A percentile compares a stretch with the other conserved stretches of the same genome.
These are phyloP conservation scores for Aromia moschata DNA, from an alignment of 2,888 invertebrate species.

Conservation along the genomic window DNA sequence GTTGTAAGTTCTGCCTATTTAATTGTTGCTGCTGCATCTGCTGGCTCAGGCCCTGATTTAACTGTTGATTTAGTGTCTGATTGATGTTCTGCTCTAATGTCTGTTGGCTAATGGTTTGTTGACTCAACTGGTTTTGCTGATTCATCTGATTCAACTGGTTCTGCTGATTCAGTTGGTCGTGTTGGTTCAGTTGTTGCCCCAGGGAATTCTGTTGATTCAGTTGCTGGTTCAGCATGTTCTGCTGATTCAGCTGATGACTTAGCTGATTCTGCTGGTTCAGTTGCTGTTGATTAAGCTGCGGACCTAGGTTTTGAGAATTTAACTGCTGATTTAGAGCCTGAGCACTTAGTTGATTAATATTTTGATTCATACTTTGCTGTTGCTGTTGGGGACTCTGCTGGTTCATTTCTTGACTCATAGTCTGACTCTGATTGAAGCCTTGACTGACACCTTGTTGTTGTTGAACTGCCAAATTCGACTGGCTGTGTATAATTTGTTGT, in stretches of 20 bases:
- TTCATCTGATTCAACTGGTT: slow-evolving; percentile 33
- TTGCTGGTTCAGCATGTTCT: slow-evolving; percentile 39
- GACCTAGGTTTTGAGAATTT: slow-evolving; percentile 47
- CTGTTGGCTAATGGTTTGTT: slow-evolving; percentile 27
- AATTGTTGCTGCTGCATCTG: slow-evolving; percentile 39
- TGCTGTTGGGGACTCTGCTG: slow-evolving; percentile 27
- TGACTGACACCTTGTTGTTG: slow-evolving; percentile 63
- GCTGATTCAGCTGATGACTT: slow-evolving; percentile 24
- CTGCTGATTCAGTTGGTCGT: slow-evolving; percentile 52
- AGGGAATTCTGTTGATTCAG: slow-evolving; percentile 30
- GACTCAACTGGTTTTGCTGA: slow-evolving; percentile 35
- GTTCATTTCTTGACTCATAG: slow-evolving; percentile 30
- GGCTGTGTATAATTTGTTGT: slow-evolving; percentile 66
- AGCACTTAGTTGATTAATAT: slow-evolving; percentile 34
- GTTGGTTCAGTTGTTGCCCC: slow-evolving; percentile 60
- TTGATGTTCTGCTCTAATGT: slow-evolving; percentile 28
- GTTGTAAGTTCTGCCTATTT: slow-evolving; percentile 60
- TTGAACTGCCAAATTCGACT: slow-evolving; percentile 60
- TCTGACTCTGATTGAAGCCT: slow-evolving; percentile 50
- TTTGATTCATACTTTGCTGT: slow-evolving; percentile 41
- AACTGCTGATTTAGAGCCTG: slow-evolving; percentile 47
- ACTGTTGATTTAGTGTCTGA: slow-evolving; percentile 34
- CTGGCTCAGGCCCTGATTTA: slow-evolving; percentile 39
- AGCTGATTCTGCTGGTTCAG: slow-evolving; percentile 45
- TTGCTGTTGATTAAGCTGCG: slow-evolving; percentile 50